A percentile compares a stretch with the other conserved stretches of the same genome.
phyloP scores from a whole-genome alignment of 1,140 invertebrate genomes.

The Bombus breviceps region DNA sequence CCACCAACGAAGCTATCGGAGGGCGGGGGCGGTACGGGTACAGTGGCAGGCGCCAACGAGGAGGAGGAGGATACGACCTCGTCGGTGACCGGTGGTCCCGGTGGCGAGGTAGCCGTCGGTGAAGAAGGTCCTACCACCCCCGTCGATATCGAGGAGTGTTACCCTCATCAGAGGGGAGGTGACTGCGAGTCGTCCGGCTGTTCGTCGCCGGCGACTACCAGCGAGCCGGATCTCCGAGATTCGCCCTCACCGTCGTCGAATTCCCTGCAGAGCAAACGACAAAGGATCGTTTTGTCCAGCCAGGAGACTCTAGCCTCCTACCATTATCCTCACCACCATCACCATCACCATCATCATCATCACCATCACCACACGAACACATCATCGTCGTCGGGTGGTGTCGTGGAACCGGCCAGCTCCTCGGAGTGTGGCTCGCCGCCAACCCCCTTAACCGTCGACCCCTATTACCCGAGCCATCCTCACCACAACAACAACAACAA shows the following conservation, averaged over 20 bases:
- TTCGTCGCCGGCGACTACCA: conserved; percentile 78
- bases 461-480: conserved; percentile 79
- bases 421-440: conserved; percentile 88
- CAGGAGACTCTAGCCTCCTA: conserved; percentile 68
- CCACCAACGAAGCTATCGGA: conserved; percentile 95
- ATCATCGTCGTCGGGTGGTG: conserved; percentile 72
- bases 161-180: conserved; percentile 67
- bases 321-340: conserved; percentile 66
- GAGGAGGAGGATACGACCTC: conserved; percentile 83
- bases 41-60: conserved; percentile 85
- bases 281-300: conserved; percentile 71
- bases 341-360: conserved; percentile 70
- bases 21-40: conserved; percentile 84
- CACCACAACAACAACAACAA: conserved; percentile 82
- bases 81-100: conserved; percentile 78
- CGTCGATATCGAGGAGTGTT: conserved; percentile 75
- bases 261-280: conserved; percentile 75
- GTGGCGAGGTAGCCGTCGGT: conserved; percentile 63
- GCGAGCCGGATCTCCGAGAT: conserved; percentile 77
- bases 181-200: conserved; percentile 79
- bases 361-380: conserved; percentile 71
- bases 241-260: conserved; percentile 77
- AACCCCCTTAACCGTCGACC: conserved; percentile 81
- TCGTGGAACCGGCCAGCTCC: conserved; percentile 83
- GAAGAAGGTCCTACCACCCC: conserved; percentile 70